Percentiles rank a stretch among this genome's conserved stretches.
Evolutionary conservation across 2,113 vertebrate species (phyloP).

Genomic region (Chaetorhynchus papuensis): DNA sequence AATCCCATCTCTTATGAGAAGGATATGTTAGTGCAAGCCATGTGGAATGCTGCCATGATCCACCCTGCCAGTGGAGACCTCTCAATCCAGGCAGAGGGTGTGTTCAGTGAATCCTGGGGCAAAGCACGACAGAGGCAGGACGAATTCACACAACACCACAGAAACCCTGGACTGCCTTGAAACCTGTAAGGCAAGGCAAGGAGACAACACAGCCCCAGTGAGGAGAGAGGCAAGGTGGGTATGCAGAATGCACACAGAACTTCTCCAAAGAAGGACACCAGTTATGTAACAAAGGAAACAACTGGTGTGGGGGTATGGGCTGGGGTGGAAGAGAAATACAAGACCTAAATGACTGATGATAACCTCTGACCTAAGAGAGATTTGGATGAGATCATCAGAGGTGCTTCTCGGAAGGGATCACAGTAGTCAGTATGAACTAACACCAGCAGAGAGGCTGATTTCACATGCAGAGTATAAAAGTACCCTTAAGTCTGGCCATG

Average conservation of each 20-base stretch:
- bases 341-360: background rate
- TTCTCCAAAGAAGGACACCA: background rate
- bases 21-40: background rate
- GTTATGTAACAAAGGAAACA: background rate
- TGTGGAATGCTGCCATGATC: background rate
- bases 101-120: background rate
- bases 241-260: background rate
- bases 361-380: background rate
- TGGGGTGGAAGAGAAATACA: background rate
- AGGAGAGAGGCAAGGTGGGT: background rate
- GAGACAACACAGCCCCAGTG: background rate
- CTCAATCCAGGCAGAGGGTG: background rate
- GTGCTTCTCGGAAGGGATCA: background rate
- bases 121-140: background rate
- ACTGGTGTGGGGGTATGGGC: accelerated
- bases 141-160: accelerated
- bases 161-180: background rate
- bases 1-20: background rate
- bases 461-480: background rate
- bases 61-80: background rate
- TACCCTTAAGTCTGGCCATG: background rate
- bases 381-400: background rate
- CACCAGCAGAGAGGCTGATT: background rate
- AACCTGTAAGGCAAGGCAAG: background rate
- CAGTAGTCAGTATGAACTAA: background rate